These are phyloP conservation scores for Nematostella vectensis DNA, from an alignment of 92 coral and sea anemone genomes.

Conservation along the genomic window DNA sequence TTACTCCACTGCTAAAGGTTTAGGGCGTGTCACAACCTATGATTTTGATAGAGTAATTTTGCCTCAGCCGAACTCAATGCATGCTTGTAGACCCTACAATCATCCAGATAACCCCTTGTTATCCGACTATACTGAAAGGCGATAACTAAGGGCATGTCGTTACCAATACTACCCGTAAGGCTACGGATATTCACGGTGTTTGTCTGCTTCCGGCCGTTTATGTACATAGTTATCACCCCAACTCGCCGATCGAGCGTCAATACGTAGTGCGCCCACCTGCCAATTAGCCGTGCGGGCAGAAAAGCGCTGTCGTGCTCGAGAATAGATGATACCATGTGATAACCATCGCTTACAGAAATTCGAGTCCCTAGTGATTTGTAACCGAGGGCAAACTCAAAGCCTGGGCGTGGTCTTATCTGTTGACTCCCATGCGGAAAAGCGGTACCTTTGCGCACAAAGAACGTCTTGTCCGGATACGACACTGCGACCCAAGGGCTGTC, in stretches of 20 bases:
- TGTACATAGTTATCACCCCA: constrained; percentile 25
- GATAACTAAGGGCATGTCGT: constrained; percentile 41
- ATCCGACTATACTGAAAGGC: constrained; percentile 58
- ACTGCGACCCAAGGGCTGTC: too few relatives aligned
- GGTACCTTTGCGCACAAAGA: constrained; percentile 46
- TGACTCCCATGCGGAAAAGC: constrained; percentile 36
- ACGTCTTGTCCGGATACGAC: constrained; percentile 44
- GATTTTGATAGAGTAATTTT: constrained; percentile 38
- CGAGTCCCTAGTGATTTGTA: constrained; percentile 27
- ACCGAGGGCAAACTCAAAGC: constrained; percentile 56
- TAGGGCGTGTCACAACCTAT: constrained; percentile 20
- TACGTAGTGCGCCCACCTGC: constrained; percentile 48
- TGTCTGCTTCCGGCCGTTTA: constrained; percentile 56
- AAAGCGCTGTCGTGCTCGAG: constrained; percentile 46
- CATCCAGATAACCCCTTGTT: constrained; percentile 62
- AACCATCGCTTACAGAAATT: constrained; percentile 59
- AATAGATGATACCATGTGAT: constrained; percentile 1
- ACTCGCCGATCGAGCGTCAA: constrained; percentile 42
- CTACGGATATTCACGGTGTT: constrained; percentile 38
- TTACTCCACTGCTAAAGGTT: too few relatives aligned
- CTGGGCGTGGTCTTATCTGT: constrained; percentile 24
- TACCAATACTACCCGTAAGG: constrained; percentile 49
- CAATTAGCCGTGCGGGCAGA: constrained; percentile 25
- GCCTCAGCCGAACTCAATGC: constrained; percentile 29
- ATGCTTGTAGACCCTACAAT: constrained; percentile 47